Evolutionary conservation across 2,797 vertebrate genomes (phyloP).

Genomic region (Nasua narica): DNA sequence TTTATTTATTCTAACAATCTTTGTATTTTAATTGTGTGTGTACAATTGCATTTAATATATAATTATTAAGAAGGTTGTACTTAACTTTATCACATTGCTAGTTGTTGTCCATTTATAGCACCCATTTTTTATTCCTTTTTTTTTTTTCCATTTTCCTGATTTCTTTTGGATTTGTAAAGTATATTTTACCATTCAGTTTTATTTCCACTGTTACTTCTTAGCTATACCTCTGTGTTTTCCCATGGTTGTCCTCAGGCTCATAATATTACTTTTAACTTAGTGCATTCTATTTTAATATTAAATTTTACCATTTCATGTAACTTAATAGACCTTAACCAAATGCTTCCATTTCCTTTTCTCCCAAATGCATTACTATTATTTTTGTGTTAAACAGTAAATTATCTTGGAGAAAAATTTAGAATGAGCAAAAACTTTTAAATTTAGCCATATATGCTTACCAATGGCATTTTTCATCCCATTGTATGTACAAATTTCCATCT

Average conservation of each 20-base stretch:
- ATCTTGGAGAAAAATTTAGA: background rate
- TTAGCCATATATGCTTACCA: background rate
- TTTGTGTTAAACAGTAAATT: background rate
- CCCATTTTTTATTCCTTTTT: background rate
- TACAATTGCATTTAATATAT: background rate
- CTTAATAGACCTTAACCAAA: background rate
- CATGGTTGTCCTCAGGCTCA: background rate
- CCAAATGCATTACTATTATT: background rate
- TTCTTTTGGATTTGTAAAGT: background rate
- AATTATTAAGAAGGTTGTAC: background rate
- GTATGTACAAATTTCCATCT: background rate
- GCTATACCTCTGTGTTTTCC: background rate
- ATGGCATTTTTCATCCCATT: background rate
- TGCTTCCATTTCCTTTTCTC: background rate
- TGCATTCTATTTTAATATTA: background rate
- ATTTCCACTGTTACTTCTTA: background rate
- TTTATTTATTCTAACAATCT: background rate
- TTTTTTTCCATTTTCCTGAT: background rate
- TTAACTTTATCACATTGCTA: background rate
- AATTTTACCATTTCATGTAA: background rate
- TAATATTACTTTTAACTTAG: background rate
- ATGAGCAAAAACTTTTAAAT: background rate
- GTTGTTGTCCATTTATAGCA: background rate
- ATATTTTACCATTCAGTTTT: background rate
- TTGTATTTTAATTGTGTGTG: background rate